Base-by-base conservation (phyloP, 92 coral and sea anemone genomes). In the Epizoanthus rinbou region DNA sequence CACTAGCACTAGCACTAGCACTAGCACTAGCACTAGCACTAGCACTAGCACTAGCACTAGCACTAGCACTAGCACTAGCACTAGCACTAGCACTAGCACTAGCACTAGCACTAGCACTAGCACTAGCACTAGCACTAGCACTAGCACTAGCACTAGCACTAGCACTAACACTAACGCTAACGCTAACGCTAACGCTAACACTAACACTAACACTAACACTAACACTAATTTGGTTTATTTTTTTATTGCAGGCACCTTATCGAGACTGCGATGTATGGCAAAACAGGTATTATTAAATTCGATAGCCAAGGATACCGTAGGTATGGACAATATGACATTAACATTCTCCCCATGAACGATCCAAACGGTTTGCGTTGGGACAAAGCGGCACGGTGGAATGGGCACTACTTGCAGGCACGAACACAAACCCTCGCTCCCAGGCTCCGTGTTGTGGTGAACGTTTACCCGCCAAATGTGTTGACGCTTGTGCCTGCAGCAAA, bases 381-480 rank as follows among this genome's bases (percentile, higher is more conserved):
- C 16, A 69, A 60, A 24, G 59, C 75, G 6, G 98, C 93, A 13
- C 35, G 67, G 69, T 93, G 93, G 94, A 74, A 75, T 63, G 90
- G 92, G 31, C 73, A 31, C 45, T 22, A 66, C 37, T 85, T 89
- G 11, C 56, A 4, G 2, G 13, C 86, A 6, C 62, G 70, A 16
- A 50, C 31, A 10, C 83, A 75, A 28, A 56, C 35, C 10, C 21
- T 81, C 43, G 75, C 75, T 41, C 90, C 85, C 10, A 73, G 33
- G 21, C 88, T 91, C 31, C 83, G 83, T 11, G 92, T 90, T 69
- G 91, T 93, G 3, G 68, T 93, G 8, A 91, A 91, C 76, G 93
- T 89, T 76, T 93, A 93, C 53, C 93, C 98, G 1, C 98, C 98
- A 6, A 91, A 89, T 28, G 86, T 93, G 11, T 88, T 93, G 91